Evolutionary conservation across 2,113 vertebrate genomes (phyloP).

Genomic region (Anarhynchus alexandrinus): DNA sequence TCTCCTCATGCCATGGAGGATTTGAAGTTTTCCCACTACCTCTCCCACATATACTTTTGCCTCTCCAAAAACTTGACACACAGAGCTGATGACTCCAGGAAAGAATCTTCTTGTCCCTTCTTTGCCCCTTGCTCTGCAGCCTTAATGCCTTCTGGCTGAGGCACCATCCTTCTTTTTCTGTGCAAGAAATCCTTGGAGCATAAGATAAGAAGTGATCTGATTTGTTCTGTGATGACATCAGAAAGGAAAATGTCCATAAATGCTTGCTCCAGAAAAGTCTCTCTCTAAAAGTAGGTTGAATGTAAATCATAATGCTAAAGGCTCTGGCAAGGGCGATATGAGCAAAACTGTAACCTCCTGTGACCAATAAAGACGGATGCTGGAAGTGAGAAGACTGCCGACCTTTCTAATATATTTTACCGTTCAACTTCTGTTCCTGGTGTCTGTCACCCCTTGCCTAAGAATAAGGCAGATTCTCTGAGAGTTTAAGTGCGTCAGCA

Average conservation of each 20-base stretch:
- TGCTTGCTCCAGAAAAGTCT: not conserved
- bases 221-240: not conserved
- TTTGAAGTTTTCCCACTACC: conserved; percentile 14
- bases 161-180: not conserved
- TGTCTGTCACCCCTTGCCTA: not conserved
- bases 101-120: not conserved
- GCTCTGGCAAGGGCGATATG: not conserved
- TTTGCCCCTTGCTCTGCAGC: not conserved
- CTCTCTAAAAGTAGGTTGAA: not conserved
- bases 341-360: not conserved
- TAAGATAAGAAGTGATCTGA: not conserved
- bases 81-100: not conserved
- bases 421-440: not conserved
- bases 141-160: not conserved
- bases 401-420: not conserved
- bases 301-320: not conserved
- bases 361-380: not conserved
- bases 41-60: not conserved
- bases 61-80: not conserved
- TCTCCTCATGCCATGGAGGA: not conserved
- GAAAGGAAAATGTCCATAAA: not conserved
- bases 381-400: conserved; percentile 2
- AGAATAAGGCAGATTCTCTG: not conserved
- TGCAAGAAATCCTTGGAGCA: not conserved
- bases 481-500: not conserved